phyloP scores from a whole-genome alignment of 2,888 invertebrate species.

The Adelphocoris suturalis region DNA sequence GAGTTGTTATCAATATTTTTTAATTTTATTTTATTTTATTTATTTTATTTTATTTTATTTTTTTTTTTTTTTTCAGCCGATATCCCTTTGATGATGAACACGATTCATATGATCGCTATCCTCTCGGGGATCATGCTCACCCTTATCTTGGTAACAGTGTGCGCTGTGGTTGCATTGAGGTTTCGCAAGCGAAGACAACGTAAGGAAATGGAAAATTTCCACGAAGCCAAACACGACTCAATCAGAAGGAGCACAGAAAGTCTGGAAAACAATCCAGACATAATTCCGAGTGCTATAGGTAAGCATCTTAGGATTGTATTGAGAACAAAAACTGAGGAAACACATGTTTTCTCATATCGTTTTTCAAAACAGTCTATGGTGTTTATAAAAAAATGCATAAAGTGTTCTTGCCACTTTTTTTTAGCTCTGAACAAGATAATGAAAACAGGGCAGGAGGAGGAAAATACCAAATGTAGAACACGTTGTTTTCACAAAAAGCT shows the following conservation, averaged over 20 bases:
- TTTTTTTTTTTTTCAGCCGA: conserved; percentile 70
- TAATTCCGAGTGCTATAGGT: conserved; percentile 74
- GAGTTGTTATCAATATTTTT: too few species aligned
- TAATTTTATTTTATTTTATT: too few species aligned
- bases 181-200: conserved; percentile 53
- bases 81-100: conserved; percentile 77
- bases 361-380: too few species aligned
- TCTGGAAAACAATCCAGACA: conserved; percentile 76
- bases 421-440: too few species aligned
- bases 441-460: too few species aligned
- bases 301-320: background rate
- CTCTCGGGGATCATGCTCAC: conserved; percentile 79
- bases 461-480: too few species aligned
- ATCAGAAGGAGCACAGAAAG: conserved; percentile 76
- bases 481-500: too few species aligned
- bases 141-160: conserved; percentile 78
- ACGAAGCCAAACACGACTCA: conserved; percentile 71
- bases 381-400: too few species aligned
- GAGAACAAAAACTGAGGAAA: too few species aligned
- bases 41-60: too few species aligned
- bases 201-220: background rate
- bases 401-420: too few species aligned
- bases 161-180: conserved; percentile 78
- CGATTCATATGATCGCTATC: conserved; percentile 79
- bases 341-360: too few species aligned